These are phyloP conservation scores for Orchestia grillus DNA, from an alignment of 1,140 invertebrate species.

Conservation along the genomic window DNA sequence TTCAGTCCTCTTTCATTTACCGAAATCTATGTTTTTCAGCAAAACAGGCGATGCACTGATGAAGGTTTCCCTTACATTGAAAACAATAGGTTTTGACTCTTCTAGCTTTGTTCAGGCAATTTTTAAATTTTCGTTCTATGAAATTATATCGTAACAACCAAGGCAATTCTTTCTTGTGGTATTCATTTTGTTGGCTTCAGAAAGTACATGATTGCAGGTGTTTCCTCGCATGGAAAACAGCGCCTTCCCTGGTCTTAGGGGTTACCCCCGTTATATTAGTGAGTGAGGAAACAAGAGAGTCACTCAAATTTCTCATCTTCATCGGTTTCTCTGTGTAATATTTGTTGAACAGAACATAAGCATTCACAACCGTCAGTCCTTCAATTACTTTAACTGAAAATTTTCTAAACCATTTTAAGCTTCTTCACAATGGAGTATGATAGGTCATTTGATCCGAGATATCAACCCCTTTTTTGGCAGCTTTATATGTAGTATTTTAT, in stretches of 20 bases:
- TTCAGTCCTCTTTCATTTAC: too few relatives aligned
- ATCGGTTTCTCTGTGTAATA: background rate
- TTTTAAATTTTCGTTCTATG: background rate
- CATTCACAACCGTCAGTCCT: background rate
- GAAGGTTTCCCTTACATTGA: too few relatives aligned
- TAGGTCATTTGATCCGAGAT: background rate
- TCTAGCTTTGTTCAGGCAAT: background rate
- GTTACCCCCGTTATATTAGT: background rate
- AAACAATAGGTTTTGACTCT: background rate
- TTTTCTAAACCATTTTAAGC: background rate
- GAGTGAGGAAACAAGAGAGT: background rate
- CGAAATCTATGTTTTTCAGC: too few relatives aligned
- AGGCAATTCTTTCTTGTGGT: background rate
- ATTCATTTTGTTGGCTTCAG: background rate
- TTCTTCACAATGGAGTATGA: background rate
- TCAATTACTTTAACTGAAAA: background rate
- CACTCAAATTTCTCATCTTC: background rate
- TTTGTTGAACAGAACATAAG: constrained; percentile 18
- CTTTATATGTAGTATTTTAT: background rate
- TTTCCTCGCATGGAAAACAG: background rate
- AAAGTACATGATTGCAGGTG: background rate
- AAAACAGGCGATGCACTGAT: too few relatives aligned
- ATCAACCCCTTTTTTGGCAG: background rate
- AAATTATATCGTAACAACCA: background rate
- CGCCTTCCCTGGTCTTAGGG: background rate